Percentiles rank a stretch among this genome's conserved stretches.
Evolutionary conservation across 2,797 vertebrate species (phyloP).

Genomic region (Chloroceryle inda): DNA sequence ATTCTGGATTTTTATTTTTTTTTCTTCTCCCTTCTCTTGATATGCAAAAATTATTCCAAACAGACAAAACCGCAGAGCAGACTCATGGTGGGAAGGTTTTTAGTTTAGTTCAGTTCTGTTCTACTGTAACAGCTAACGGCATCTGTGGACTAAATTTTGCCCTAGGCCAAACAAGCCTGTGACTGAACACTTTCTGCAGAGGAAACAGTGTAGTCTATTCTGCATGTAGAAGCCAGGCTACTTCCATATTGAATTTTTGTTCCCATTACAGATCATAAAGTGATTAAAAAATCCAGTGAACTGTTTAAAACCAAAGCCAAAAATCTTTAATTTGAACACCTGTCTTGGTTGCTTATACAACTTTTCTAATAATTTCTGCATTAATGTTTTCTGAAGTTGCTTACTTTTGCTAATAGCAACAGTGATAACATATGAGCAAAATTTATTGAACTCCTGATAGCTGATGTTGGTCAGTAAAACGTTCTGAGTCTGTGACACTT

Average conservation of each 20-base stretch:
- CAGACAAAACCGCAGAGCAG: background rate
- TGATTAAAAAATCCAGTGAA: background rate
- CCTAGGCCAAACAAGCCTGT: background rate
- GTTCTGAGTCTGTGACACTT: background rate
- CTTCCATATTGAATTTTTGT: background rate
- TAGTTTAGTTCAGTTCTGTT: background rate
- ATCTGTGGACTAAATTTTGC: background rate
- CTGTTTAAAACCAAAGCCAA: background rate
- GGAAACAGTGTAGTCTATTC: background rate
- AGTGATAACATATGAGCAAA: background rate
- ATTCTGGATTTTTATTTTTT: background rate
- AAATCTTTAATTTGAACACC: background rate
- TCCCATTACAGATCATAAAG: background rate
- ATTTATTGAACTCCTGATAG: background rate
- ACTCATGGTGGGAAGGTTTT: background rate
- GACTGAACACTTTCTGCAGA: background rate
- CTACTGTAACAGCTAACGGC: background rate
- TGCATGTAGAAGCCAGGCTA: background rate
- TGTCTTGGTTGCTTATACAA: background rate
- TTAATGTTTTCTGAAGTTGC: background rate
- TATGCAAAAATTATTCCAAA: background rate
- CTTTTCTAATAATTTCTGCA: background rate
- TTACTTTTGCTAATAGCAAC: background rate
- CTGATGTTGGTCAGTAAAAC: background rate
- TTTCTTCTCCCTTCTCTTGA: background rate